A percentile compares a stretch with the other conserved stretches of the same genome.
Evolutionary conservation across 2,888 invertebrate species (phyloP).

Genomic region (Arctia plantaginis): DNA sequence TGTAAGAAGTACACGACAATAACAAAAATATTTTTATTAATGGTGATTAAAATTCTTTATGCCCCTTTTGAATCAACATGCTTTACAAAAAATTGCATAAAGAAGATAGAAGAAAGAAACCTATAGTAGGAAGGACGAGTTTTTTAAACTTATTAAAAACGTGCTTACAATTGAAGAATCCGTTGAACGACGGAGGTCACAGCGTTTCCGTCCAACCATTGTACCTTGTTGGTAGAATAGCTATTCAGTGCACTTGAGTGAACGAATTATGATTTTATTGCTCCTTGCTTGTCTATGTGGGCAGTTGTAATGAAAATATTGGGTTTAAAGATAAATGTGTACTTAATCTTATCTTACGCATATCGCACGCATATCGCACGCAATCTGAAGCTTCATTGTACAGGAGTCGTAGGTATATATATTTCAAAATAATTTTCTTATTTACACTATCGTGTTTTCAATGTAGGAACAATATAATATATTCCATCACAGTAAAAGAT

Average conservation of each 20-base stretch:
- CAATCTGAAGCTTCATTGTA: not conserved
- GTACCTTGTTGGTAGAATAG: constrained; percentile 4
- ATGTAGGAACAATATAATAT: not conserved
- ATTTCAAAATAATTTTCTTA: not conserved
- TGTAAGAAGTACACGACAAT: too few species aligned
- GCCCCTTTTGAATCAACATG: not conserved
- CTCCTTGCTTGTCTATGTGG: not conserved
- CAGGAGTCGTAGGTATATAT: not conserved
- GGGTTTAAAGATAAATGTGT: not conserved
- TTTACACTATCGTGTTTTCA: not conserved
- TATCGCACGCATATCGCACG: not conserved
- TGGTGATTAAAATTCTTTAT: too few species aligned
- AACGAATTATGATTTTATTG: constrained; percentile 12
- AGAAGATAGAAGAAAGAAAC: not conserved
- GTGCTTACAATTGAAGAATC: constrained; percentile 9
- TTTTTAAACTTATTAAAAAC: constrained; percentile 8
- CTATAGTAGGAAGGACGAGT: not conserved
- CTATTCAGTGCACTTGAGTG: constrained; percentile 13
- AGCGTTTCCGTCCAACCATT: constrained; percentile 18
- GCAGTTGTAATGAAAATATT: not conserved
- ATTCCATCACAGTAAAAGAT: too few species aligned
- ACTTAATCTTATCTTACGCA: too few species aligned
- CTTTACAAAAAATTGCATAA: not conserved
- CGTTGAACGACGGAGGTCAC: constrained; percentile 33
- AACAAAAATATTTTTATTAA: too few species aligned